Percentiles rank a stretch among this genome's conserved stretches.
Evolutionary conservation across 2,797 vertebrate species (phyloP).

Genomic region (Margarornis squamiger): DNA sequence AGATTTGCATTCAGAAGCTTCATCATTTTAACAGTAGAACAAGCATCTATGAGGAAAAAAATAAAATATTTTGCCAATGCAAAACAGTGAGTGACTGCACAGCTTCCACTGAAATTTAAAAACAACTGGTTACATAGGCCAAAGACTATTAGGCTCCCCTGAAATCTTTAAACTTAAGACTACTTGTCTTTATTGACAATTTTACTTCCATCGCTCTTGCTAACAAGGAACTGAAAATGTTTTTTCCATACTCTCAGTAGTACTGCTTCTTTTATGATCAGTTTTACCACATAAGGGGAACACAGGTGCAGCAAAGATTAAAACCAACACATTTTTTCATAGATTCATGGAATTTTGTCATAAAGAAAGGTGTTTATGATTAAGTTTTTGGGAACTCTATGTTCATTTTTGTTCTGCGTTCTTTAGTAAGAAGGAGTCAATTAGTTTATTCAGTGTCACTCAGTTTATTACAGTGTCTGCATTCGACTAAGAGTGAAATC

Average conservation of each 20-base stretch:
- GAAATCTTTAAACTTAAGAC: not conserved
- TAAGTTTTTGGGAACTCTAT: not conserved
- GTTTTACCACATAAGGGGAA: not conserved
- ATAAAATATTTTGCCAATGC: not conserved
- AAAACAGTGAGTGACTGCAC: not conserved
- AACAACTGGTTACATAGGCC: not conserved
- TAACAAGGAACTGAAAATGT: not conserved
- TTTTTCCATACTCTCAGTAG: not conserved
- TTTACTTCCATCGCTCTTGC: not conserved
- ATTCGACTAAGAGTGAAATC: not conserved
- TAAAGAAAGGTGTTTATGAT: not conserved
- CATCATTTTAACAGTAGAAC: not conserved
- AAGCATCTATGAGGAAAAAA: not conserved
- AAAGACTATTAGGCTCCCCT: not conserved
- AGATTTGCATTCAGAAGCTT: constrained; percentile 11
- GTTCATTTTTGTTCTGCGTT: not conserved
- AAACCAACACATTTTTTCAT: not conserved
- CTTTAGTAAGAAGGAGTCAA: not conserved
- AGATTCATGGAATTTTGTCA: not conserved
- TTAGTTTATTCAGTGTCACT: not conserved
- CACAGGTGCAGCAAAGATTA: not conserved
- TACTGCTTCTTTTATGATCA: not conserved
- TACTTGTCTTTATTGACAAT: not conserved
- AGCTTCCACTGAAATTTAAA: not conserved
- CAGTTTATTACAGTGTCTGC: not conserved